These are phyloP conservation scores for Etia nguti DNA, from an alignment of 2,113 vertebrate genomes.

Conservation along the genomic window DNA sequence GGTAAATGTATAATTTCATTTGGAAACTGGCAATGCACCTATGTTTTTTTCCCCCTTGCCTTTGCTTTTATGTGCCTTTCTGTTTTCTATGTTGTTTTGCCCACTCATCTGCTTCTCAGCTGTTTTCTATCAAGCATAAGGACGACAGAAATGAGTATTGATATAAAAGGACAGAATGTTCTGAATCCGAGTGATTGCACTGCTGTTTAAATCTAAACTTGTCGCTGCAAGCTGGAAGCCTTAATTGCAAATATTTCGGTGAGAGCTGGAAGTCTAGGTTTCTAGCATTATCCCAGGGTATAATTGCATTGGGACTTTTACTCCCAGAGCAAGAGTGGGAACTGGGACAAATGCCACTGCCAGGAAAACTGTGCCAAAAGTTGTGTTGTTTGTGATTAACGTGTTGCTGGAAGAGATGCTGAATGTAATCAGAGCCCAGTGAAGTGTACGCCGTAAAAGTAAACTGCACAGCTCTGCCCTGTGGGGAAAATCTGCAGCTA, in stretches of 20 bases:
- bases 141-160: neutral
- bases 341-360: conserved; percentile 46
- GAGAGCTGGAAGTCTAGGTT: neutral
- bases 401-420: conserved; percentile 18
- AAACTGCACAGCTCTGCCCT: conserved; percentile 10
- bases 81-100: neutral
- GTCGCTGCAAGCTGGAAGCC: neutral
- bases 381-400: conserved; percentile 50
- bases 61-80: neutral
- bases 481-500: neutral
- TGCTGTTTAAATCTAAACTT: neutral
- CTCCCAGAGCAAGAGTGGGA: conserved; percentile 39
- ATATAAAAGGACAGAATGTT: conserved; percentile 3
- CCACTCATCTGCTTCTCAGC: neutral
- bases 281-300: neutral
- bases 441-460: neutral
- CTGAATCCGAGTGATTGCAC: neutral
- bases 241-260: neutral
- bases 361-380: conserved; percentile 39
- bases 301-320: conserved; percentile 50
- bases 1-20: conserved; percentile 44
- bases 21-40: neutral
- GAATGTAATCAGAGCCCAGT: conserved; percentile 19
- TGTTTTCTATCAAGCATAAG: neutral
- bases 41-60: neutral